phyloP scores from a whole-genome alignment of 2,888 invertebrate species.

The Mesorhabditis sp. region DNA sequence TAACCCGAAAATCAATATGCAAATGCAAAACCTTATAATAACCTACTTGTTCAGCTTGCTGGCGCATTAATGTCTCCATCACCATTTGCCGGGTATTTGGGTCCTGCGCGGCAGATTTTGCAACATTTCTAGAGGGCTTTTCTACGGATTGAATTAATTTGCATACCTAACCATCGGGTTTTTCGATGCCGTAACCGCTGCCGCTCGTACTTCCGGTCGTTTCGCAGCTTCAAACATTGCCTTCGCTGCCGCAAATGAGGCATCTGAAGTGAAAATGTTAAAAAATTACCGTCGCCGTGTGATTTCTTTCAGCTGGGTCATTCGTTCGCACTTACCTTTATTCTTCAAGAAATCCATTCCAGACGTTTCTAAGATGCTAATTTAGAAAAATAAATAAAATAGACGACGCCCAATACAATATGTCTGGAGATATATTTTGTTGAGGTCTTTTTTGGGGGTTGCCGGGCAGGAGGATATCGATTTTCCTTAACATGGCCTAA shows the following conservation, averaged over 20 bases:
- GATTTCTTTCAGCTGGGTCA: neutral
- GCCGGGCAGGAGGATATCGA: too few relatives aligned
- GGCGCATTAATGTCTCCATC: neutral
- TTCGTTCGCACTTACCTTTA: neutral
- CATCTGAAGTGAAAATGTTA: constrained; percentile 1
- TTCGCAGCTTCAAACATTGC: constrained; percentile 41
- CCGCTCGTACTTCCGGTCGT: constrained; percentile 34
- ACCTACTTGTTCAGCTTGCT: constrained; percentile 4
- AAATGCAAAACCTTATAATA: neutral
- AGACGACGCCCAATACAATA: too few relatives aligned
- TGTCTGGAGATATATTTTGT: too few relatives aligned
- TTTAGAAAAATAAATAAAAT: too few relatives aligned
- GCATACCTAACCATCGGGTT: constrained; percentile 37
- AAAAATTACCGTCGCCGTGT: neutral
- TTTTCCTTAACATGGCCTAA: too few relatives aligned
- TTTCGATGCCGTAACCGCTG: constrained; percentile 33
- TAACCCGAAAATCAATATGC: neutral
- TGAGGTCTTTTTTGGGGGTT: too few relatives aligned
- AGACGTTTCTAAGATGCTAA: too few relatives aligned
- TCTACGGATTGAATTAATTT: neutral
- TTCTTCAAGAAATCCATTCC: neutral
- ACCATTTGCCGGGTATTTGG: neutral
- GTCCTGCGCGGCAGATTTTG: neutral
- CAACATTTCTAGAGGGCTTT: neutral
- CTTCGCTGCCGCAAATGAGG: constrained; percentile 34